These are phyloP conservation scores for Epinotia brunnichana DNA, from an alignment of 2,888 invertebrate genomes.

Conservation along the genomic window DNA sequence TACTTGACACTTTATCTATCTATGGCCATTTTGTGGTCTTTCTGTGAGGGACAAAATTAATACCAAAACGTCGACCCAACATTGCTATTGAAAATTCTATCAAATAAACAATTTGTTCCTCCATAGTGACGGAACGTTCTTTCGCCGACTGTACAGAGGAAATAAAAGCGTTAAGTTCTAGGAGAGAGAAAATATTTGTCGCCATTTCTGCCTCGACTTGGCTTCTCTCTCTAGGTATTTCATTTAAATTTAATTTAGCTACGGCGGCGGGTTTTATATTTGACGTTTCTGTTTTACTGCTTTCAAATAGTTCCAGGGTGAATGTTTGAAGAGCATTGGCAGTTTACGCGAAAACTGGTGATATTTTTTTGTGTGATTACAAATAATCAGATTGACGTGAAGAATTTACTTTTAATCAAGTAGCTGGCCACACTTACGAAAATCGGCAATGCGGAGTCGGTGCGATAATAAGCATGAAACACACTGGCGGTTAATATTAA, in stretches of 20 bases:
- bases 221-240: conserved; percentile 31
- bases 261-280: neutral
- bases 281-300: conserved; percentile 4
- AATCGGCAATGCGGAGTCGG: too few relatives aligned
- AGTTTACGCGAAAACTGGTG: neutral
- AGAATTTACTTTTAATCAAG: too few relatives aligned
- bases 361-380: too few relatives aligned
- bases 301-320: neutral
- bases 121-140: neutral
- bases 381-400: too few relatives aligned
- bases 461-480: too few relatives aligned
- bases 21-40: too few relatives aligned
- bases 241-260: conserved; percentile 40
- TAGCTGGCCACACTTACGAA: too few relatives aligned
- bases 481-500: too few relatives aligned
- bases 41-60: too few relatives aligned
- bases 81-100: neutral
- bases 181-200: conserved; percentile 32
- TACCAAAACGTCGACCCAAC: neutral
- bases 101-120: conserved; percentile 3
- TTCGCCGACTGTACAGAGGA: conserved; percentile 6
- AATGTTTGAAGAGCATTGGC: neutral
- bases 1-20: too few relatives aligned
- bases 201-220: conserved; percentile 30
- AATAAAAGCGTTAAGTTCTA: conserved; percentile 28